These are phyloP conservation scores for Rhodophaea formosa DNA, from an alignment of 2,888 invertebrate species.

Conservation along the genomic window DNA sequence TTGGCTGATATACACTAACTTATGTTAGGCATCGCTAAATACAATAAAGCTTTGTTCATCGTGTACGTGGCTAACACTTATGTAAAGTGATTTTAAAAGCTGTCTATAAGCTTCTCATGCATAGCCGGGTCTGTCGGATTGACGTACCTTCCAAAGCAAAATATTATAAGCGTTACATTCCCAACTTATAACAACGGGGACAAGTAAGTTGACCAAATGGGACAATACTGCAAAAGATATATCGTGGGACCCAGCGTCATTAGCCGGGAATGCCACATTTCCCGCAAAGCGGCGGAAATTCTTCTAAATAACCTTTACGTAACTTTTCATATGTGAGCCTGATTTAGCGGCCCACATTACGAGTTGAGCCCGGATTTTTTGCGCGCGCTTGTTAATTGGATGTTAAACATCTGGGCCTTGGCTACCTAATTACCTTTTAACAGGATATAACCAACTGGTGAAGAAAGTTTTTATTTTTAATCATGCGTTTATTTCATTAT, in stretches of 20 bases:
- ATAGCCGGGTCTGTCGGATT: no score
- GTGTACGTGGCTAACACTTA: no score
- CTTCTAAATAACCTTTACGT: slow-evolving; percentile 59
- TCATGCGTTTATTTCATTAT: background rate
- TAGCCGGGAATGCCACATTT: slow-evolving; percentile 62
- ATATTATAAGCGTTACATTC: no score
- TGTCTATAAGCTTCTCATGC: no score
- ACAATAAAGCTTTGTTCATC: no score
- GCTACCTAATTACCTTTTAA: slow-evolving; percentile 20
- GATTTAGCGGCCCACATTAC: slow-evolving; percentile 53
- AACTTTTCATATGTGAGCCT: slow-evolving; percentile 64
- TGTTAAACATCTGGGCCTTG: slow-evolving; percentile 28
- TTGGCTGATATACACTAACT: no score
- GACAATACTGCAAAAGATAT: slow-evolving; percentile 54
- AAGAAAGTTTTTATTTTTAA: background rate
- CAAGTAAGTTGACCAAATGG: background rate
- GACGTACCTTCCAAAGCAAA: no score
- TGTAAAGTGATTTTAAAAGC: no score
- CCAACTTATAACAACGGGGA: background rate
- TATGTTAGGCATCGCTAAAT: no score
- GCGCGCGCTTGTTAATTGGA: slow-evolving; percentile 36
- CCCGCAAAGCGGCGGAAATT: slow-evolving; percentile 52
- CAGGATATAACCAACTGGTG: background rate
- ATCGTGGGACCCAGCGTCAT: slow-evolving; percentile 69
- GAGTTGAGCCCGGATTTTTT: slow-evolving; percentile 42